Conservation (phyloP, 2,113 vertebrate genomes). For the Cathartes aura region DNA sequence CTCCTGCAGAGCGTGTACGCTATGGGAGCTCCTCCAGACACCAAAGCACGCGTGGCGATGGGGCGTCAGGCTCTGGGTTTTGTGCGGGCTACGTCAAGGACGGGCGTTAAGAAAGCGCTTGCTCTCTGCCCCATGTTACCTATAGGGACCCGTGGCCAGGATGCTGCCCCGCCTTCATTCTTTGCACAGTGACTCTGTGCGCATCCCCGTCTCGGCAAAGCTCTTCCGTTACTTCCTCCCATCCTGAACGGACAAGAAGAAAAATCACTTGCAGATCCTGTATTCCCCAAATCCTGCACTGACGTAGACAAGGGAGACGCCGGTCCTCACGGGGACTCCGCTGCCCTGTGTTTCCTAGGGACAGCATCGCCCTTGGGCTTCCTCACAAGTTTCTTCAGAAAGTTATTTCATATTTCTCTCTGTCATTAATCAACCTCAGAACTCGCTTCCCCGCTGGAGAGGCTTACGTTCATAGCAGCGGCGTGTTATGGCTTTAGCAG, state of each 20-base stretch:
- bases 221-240: background rate
- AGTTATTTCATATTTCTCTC: background rate
- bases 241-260: fast-evolving
- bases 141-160: background rate
- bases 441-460: background rate
- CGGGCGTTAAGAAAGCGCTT: fast-evolving
- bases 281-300: background rate
- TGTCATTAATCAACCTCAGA: background rate
- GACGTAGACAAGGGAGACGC: fast-evolving
- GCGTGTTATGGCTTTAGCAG: background rate
- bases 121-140: background rate
- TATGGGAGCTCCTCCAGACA: background rate
- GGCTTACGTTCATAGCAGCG: background rate
- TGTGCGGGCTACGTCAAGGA: fast-evolving
- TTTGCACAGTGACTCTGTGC: fast-evolving
- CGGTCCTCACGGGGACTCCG: fast-evolving
- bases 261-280: background rate
- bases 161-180: background rate
- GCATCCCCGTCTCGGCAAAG: background rate
- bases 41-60: fast-evolving
- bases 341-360: background rate
- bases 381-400: background rate
- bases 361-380: background rate
- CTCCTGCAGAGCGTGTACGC: fast-evolving
- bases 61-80: background rate